Percentiles rank a stretch among this genome's conserved stretches.
These are phyloP conservation scores for Pygocentrus nattereri DNA, from an alignment of 2,797 vertebrate genomes.

Conservation along the genomic window DNA sequence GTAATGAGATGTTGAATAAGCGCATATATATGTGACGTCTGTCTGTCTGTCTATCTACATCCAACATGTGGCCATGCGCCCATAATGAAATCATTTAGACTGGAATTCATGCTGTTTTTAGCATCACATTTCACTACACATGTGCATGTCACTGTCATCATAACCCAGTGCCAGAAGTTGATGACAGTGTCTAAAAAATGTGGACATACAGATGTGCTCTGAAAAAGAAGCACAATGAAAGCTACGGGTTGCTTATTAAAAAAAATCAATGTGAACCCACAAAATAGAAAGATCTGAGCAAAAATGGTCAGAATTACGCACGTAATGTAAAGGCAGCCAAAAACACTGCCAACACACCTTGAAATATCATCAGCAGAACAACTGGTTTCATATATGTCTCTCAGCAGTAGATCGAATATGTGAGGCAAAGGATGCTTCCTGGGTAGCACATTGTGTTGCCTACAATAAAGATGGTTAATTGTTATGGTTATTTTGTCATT, in stretches of 20 bases:
- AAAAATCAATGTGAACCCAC: neutral
- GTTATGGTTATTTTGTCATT: conserved; percentile 8
- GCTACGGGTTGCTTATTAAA: too few relatives aligned
- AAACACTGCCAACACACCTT: conserved; percentile 33
- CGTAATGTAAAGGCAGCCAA: neutral
- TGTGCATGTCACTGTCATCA: neutral
- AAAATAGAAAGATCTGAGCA: neutral
- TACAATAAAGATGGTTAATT: neutral
- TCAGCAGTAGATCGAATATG: conserved; percentile 13
- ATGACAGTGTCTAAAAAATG: neutral
- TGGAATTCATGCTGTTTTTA: too few relatives aligned
- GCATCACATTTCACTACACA: too few relatives aligned
- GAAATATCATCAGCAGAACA: conserved; percentile 42
- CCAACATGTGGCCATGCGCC: neutral
- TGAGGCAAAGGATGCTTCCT: conserved; percentile 1
- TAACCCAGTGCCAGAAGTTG: neutral
- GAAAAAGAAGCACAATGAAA: too few relatives aligned
- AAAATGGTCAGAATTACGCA: neutral
- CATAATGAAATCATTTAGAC: too few relatives aligned
- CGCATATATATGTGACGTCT: neutral
- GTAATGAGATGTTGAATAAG: neutral
- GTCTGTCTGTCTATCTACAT: neutral
- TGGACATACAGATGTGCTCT: neutral
- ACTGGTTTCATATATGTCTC: neutral
- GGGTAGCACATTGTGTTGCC: conserved; percentile 2